These are phyloP conservation scores for Brachionus angularis DNA, from an alignment of 1,140 invertebrate species.

Conservation along the genomic window DNA sequence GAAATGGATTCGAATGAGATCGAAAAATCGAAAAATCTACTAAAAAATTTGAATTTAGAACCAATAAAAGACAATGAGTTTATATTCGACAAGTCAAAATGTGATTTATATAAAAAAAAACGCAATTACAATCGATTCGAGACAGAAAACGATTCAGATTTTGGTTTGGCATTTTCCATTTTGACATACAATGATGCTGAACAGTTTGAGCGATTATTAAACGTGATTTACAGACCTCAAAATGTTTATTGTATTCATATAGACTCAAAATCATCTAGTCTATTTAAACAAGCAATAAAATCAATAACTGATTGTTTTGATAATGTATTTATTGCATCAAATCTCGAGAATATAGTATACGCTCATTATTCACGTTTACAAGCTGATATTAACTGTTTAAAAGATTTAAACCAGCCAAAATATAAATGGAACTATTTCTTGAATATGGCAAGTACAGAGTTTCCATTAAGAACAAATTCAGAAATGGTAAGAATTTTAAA, in stretches of 20 bases:
- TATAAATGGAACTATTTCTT: slow-evolving; percentile 20
- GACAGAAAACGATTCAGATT: slow-evolving; percentile 17
- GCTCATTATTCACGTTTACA: slow-evolving; percentile 46
- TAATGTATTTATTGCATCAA: slow-evolving; percentile 49
- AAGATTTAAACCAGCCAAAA: slow-evolving; percentile 45
- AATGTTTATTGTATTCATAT: slow-evolving; percentile 45
- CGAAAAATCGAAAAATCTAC: background rate
- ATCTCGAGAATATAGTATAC: slow-evolving; percentile 48
- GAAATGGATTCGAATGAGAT: slow-evolving; percentile 2
- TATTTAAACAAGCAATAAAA: slow-evolving; percentile 28
- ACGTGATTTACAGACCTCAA: slow-evolving; percentile 44
- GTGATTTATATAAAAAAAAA: background rate
- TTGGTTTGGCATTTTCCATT: slow-evolving; percentile 44
- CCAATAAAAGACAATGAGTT: background rate
- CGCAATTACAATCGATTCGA: background rate
- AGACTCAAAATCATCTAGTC: slow-evolving; percentile 44
- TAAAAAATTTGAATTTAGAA: background rate
- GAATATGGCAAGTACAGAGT: slow-evolving; percentile 12
- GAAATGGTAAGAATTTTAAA: slow-evolving; percentile 25
- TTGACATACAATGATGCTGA: slow-evolving; percentile 37
- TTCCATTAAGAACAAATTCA: slow-evolving; percentile 26
- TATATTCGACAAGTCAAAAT: slow-evolving; percentile 10
- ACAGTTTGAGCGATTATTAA: slow-evolving; percentile 41
- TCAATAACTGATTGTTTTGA: slow-evolving; percentile 47
- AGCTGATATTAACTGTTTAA: slow-evolving; percentile 51